Evolutionary conservation across 2,888 invertebrate genomes (phyloP), one percentile per base, ranked within the genome.

Genomic region (Agrilus biguttatus): DNA sequence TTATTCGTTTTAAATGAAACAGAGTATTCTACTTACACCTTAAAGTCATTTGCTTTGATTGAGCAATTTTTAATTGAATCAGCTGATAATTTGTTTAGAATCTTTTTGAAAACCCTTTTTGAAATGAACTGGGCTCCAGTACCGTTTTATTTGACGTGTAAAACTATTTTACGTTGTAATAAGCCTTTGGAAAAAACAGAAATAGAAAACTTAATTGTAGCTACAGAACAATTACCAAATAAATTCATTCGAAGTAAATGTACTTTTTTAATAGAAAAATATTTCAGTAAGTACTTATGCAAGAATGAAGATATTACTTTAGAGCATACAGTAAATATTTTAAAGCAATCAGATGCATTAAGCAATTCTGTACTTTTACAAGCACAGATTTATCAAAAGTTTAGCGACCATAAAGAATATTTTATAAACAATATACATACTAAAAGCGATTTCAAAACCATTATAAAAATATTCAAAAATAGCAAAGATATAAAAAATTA

Each of bases 161-260:
- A 49, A 14, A 52, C 46, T 46, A 35, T 56, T 47, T 33, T 47
- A 45, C 28, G n/a, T 23, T 39, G 14, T 13, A 10, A 39, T n/a
- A 17, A 10, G 8, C 2, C 21, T 38, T 12, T 33, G 14, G 14
- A 23, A 21, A 21, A 21, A 10, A 21, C 4, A 8, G 14, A 8
- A 33, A 46, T 47, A 8, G 36, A 46, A 17, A 21, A 43, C 8
- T 39, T 56, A 33, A 40, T 54, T 19, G 43, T 36, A 35, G 44
- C 44, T 41, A 40, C 54, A 36, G 44, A 47, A 39, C 47, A 42
- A 23, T 41, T 57, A 23, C 57, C 59, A 13, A 51, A 59, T 45
- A 45, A 50, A 41, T 58, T 51, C 44, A 54, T 61, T 5, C 50
- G 56, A 49, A 45, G 48, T 41, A 45, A 50, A 33, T 57, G 58